Evolutionary conservation across 2,888 invertebrate species (phyloP).

Genomic region (Rhagium mordax): DNA sequence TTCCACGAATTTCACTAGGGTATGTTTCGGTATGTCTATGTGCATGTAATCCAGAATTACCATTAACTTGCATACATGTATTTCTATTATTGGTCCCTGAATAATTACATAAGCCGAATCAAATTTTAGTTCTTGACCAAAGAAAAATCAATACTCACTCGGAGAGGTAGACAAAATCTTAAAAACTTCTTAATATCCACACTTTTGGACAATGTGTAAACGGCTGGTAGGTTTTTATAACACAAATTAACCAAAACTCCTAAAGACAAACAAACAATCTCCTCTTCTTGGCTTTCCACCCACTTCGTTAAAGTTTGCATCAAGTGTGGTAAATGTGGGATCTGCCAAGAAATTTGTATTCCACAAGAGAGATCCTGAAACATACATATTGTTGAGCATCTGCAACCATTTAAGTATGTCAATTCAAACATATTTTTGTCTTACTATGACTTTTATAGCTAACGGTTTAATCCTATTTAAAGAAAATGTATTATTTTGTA

Average conservation of each 20-base stretch:
- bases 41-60: constrained; percentile 72
- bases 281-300: constrained; percentile 73
- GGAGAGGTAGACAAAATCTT: constrained; percentile 75
- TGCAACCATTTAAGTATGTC: too few species aligned
- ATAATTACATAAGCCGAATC: constrained; percentile 37
- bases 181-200: constrained; percentile 81
- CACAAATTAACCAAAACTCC: constrained; percentile 85
- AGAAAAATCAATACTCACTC: constrained; percentile 70
- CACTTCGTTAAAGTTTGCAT: constrained; percentile 80
- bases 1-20: constrained; percentile 70
- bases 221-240: constrained; percentile 83
- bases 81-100: constrained; percentile 68
- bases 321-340: constrained; percentile 80
- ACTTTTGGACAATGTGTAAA: constrained; percentile 81
- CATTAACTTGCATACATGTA: constrained; percentile 73
- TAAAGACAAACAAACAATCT: constrained; percentile 73
- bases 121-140: too few species aligned
- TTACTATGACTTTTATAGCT: too few species aligned
- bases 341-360: constrained; percentile 85
- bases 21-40: constrained; percentile 70
- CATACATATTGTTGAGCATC: background rate
- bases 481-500: too few species aligned
- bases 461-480: too few species aligned
- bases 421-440: background rate
- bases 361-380: constrained; percentile 84